These are phyloP conservation scores for Myrmecobius fasciatus DNA, from an alignment of 2,113 vertebrate species.

Conservation along the genomic window DNA sequence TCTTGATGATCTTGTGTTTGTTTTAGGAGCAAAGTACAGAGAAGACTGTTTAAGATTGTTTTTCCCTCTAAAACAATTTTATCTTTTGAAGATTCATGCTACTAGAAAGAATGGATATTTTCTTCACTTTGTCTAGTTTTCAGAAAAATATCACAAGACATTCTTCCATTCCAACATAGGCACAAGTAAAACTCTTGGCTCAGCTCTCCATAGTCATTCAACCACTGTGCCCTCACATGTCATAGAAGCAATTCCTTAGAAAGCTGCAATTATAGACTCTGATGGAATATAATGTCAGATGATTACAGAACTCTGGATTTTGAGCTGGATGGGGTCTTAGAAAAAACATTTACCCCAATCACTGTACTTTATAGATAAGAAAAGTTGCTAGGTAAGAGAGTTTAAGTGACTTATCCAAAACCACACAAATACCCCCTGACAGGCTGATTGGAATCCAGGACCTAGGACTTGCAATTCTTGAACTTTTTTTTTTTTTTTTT, in stretches of 20 bases:
- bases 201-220: conserved; percentile 46
- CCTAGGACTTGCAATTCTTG: neutral
- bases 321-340: neutral
- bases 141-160: neutral
- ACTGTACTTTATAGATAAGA: neutral
- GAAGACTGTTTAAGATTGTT: conserved; percentile 2
- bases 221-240: conserved; percentile 50
- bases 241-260: conserved; percentile 41
- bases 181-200: conserved; percentile 28
- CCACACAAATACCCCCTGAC: neutral
- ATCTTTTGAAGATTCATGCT: neutral
- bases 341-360: neutral
- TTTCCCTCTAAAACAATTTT: neutral
- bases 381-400: neutral
- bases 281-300: neutral
- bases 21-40: neutral
- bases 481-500: neutral
- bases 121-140: conserved; percentile 10
- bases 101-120: neutral
- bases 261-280: conserved; percentile 36
- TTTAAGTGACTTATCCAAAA: neutral
- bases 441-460: neutral
- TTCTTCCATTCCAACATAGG: conserved; percentile 30
- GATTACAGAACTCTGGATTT: neutral
- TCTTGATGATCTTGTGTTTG: neutral